phyloP scores from a whole-genome alignment of 2,888 invertebrate species.

The Conistra vaccinii region DNA sequence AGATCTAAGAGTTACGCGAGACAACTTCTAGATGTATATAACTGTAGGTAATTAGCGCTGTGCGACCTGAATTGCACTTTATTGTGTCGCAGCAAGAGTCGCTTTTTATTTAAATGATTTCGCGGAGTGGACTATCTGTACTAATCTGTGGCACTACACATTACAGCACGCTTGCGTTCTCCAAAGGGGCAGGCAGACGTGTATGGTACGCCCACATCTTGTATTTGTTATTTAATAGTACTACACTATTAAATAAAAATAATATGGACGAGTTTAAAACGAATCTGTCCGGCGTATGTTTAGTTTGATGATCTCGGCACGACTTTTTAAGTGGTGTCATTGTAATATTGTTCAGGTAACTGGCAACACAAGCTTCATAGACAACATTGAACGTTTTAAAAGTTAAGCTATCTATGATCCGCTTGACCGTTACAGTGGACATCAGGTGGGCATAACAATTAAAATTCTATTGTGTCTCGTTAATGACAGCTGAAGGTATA shows the following conservation, averaged over 20 bases:
- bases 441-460: no score
- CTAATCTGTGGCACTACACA: background rate
- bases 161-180: background rate
- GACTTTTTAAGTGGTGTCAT: conserved; percentile 13
- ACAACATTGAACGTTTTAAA: background rate
- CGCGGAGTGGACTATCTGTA: no score
- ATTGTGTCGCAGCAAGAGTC: no score
- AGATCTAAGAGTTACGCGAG: no score
- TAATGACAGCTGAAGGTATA: no score
- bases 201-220: background rate
- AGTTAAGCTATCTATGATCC: background rate
- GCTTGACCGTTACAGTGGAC: no score
- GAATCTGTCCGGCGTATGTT: conserved; percentile 30
- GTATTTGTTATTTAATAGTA: conserved; percentile 11
- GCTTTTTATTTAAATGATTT: no score
- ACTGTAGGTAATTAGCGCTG: no score
- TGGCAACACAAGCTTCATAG: conserved; percentile 1
- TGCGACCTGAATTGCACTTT: no score
- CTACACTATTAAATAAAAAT: conserved; percentile 9
- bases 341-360: conserved; percentile 30
- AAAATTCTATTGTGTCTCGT: no score
- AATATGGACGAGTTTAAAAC: conserved; percentile 28
- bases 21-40: no score
- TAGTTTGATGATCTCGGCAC: conserved; percentile 52
- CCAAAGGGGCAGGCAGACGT: background rate